Percentiles rank a stretch among this genome's conserved stretches.
These are phyloP conservation scores for Cerceris rybyensis DNA, from an alignment of 2,888 invertebrate species.

Conservation along the genomic window DNA sequence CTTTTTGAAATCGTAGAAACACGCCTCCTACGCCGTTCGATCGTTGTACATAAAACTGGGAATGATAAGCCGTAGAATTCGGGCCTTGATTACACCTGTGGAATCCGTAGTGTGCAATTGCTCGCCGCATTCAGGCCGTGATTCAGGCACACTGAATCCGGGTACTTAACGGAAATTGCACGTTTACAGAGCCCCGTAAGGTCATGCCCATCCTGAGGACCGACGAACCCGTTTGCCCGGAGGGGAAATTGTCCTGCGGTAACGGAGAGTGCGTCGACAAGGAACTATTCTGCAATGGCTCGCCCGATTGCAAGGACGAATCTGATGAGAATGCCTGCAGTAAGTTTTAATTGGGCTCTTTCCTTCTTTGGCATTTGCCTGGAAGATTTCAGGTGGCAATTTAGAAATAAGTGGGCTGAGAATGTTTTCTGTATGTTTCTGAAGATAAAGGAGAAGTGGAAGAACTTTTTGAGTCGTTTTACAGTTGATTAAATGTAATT, in stretches of 20 bases:
- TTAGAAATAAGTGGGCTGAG: too few relatives aligned
- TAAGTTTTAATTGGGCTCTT: constrained; percentile 84
- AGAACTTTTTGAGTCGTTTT: too few relatives aligned
- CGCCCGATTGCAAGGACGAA: constrained; percentile 95
- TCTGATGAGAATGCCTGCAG: constrained; percentile 98
- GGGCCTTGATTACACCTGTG: constrained; percentile 67
- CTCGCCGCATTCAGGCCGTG: constrained; percentile 3
- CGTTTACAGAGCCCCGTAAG: constrained; percentile 92
- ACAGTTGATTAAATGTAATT: too few relatives aligned
- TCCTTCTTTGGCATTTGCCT: not conserved
- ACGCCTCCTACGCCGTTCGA: constrained; percentile 54
- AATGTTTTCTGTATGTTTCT: too few relatives aligned
- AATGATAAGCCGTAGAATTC: constrained; percentile 51
- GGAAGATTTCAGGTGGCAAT: too few relatives aligned
- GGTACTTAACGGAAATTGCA: not conserved
- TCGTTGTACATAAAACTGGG: constrained; percentile 54
- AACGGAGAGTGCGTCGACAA: constrained; percentile 96
- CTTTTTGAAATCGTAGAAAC: constrained; percentile 13
- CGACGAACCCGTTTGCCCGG: constrained; percentile 95
- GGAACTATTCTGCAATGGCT: constrained; percentile 96
- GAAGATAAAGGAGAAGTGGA: too few relatives aligned
- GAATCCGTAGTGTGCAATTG: constrained; percentile 26
- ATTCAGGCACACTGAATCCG: not conserved
- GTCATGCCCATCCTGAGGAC: constrained; percentile 94
- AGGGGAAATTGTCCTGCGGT: constrained; percentile 95